Conservation (phyloP, 64 coral and sea anemone species). For the Astreopora myriophthalma region DNA sequence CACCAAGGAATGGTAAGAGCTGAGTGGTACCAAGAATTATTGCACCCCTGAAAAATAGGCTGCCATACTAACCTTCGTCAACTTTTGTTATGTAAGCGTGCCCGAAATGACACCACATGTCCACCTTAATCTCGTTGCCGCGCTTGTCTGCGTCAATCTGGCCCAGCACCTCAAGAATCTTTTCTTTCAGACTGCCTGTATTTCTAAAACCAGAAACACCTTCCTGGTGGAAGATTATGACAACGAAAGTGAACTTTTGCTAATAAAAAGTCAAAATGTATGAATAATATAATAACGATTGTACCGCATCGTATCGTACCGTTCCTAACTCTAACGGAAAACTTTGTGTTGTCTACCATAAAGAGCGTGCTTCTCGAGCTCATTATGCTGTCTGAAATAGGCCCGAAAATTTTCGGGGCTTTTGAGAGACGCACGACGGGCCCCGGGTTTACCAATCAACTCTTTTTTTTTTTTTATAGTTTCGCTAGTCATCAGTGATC, state of each 20-base stretch:
- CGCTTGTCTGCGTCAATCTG: not conserved
- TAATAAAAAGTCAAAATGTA: no score
- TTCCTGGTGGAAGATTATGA: not conserved
- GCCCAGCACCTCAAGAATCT: not conserved
- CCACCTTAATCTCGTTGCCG: not conserved
- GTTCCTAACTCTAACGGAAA: no score
- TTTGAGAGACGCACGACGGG: no score
- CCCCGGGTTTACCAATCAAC: no score
- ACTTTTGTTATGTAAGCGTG: constrained; percentile 30
- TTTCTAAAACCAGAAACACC: not conserved
- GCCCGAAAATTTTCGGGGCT: no score
- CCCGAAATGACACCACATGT: constrained; percentile 56
- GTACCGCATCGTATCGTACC: no score
- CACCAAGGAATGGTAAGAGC: not conserved
- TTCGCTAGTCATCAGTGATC: no score
- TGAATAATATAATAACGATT: no score
- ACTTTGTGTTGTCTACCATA: no score
- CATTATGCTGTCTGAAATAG: no score
- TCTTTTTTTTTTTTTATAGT: no score
- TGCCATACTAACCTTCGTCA: constrained; percentile 21
- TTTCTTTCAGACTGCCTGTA: not conserved
- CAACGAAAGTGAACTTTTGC: not conserved
- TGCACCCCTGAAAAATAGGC: not conserved
- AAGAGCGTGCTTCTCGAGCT: no score
- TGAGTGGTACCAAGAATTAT: not conserved